phyloP scores from a whole-genome alignment of 2,888 invertebrate species.

The Nomada fabriciana region DNA sequence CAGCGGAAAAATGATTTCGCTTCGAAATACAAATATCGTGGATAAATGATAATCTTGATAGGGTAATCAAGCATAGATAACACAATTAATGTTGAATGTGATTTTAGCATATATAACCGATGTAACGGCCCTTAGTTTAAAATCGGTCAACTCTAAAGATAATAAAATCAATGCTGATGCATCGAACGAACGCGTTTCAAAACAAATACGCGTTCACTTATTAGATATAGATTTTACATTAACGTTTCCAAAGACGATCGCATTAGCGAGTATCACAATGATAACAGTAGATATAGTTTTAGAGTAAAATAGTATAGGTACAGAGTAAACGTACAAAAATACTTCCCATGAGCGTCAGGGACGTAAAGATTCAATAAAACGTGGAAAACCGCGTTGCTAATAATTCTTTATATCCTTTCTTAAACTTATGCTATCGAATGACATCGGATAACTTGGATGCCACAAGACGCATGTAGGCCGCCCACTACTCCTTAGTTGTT shows the following conservation, averaged over 20 bases:
- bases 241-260: constrained; percentile 75
- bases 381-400: constrained; percentile 72
- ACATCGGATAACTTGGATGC: constrained; percentile 55
- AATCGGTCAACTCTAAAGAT: constrained; percentile 51
- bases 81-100: constrained; percentile 52
- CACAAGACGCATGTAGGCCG: constrained; percentile 72
- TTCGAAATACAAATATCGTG: constrained; percentile 36
- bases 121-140: constrained; percentile 49
- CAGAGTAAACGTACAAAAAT: constrained; percentile 83
- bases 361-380: constrained; percentile 75
- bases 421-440: constrained; percentile 64
- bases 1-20: constrained; percentile 49
- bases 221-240: constrained; percentile 69
- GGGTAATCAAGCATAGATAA: constrained; percentile 61
- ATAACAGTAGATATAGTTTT: constrained; percentile 78
- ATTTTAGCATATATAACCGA: constrained; percentile 33
- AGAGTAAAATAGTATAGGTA: constrained; percentile 77
- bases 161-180: constrained; percentile 61
- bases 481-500: constrained; percentile 69
- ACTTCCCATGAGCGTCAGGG: constrained; percentile 78
- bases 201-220: constrained; percentile 65
- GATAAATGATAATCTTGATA: constrained; percentile 59
- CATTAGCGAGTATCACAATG: constrained; percentile 80
- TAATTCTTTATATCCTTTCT: constrained; percentile 64
- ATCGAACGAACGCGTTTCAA: constrained; percentile 58